phyloP scores from a whole-genome alignment of 2,113 vertebrate genomes.

The Callospermophilus lateralis region DNA sequence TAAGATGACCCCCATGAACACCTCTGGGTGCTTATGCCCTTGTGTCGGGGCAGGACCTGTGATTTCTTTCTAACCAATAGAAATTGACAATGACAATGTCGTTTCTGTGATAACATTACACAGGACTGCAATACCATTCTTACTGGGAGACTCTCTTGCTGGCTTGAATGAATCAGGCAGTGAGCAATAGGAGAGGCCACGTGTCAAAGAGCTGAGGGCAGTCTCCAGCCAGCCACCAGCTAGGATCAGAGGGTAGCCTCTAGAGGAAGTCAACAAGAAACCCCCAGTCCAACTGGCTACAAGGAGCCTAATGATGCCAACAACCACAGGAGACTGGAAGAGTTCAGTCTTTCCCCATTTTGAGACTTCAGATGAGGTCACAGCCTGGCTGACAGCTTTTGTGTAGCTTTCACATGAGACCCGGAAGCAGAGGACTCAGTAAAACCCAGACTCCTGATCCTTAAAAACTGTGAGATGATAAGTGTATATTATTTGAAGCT shows the following conservation, averaged over 20 bases:
- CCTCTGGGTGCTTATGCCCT: neutral
- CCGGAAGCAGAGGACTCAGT: neutral
- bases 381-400: neutral
- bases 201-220: neutral
- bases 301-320: neutral
- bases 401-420: neutral
- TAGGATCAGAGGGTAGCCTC: neutral
- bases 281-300: neutral
- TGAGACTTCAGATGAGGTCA: neutral
- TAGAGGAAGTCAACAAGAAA: neutral
- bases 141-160: neutral
- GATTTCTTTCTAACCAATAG: conserved; percentile 1
- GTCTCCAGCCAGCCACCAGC: neutral
- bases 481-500: neutral
- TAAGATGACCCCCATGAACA: neutral
- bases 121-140: neutral
- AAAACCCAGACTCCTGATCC: neutral
- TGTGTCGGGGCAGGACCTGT: neutral
- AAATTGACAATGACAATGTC: neutral
- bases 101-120: neutral
- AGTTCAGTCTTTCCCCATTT: neutral
- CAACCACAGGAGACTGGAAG: neutral
- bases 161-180: neutral
- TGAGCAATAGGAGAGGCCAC: rapidly evolving
- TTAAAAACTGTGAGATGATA: neutral